A percentile compares a stretch with the other conserved stretches of the same genome.
These are phyloP conservation scores for Anabacerthia variegaticeps DNA, from an alignment of 2,797 vertebrate genomes.

Conservation along the genomic window DNA sequence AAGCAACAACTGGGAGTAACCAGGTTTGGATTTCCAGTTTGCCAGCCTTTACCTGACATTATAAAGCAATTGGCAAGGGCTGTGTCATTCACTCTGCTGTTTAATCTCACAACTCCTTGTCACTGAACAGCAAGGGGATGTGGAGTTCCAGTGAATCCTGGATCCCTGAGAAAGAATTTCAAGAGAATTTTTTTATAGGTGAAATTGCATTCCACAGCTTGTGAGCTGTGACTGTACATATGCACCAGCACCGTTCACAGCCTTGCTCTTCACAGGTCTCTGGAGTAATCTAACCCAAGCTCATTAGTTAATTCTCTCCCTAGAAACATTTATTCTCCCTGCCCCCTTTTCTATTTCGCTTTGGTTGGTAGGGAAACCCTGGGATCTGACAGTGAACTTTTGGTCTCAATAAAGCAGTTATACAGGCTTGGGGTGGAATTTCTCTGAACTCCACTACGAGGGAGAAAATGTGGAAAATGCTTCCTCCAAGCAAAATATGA, in stretches of 20 bases:
- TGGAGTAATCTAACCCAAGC: conserved; percentile 11
- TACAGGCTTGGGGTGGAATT: background rate
- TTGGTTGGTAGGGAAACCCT: background rate
- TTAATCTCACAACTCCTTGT: background rate
- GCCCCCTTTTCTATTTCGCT: background rate
- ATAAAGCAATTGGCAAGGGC: background rate
- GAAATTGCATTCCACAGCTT: conserved; percentile 45
- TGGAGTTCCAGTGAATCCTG: background rate
- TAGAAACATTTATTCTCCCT: background rate
- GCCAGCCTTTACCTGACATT: background rate
- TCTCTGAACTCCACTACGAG: background rate
- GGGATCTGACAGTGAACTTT: conserved; percentile 11
- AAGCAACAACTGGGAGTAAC: background rate
- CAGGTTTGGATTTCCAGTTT: background rate
- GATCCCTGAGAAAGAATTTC: background rate
- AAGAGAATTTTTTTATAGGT: conserved; percentile 33
- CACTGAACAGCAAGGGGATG: background rate
- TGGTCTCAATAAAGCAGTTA: conserved; percentile 23
- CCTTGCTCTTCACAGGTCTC: conserved; percentile 56
- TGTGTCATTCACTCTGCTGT: background rate
- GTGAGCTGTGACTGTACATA: conserved; percentile 52
- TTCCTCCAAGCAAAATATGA: conserved; percentile 42
- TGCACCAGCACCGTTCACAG: background rate
- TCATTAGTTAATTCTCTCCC: conserved; percentile 23
- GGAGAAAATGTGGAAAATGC: conserved; percentile 44